Conservation (phyloP, 2,113 vertebrate genomes). For the Corythornis cristatus region DNA sequence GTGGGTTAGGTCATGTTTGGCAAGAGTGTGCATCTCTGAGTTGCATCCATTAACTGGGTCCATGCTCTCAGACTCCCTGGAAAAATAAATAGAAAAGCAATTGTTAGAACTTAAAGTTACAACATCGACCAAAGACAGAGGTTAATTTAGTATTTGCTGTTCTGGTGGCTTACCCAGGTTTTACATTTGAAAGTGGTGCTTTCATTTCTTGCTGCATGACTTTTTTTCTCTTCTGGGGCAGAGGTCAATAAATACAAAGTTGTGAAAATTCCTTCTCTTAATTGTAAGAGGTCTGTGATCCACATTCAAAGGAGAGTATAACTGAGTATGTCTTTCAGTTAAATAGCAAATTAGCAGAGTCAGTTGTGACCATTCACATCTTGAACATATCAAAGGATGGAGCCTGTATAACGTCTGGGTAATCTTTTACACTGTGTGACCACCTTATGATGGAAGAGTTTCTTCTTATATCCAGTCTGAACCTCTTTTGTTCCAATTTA, state of each 20-base stretch:
- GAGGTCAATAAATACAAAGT: neutral
- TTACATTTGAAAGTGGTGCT: neutral
- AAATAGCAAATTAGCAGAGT: neutral
- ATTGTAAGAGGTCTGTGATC: neutral
- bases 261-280: neutral
- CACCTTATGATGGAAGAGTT: neutral
- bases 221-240: neutral
- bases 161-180: neutral
- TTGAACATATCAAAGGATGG: neutral
- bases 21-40: neutral
- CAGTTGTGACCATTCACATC: neutral
- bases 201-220: neutral
- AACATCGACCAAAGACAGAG: neutral
- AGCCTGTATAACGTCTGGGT: neutral
- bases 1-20: neutral
- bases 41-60: neutral
- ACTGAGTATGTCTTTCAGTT: neutral
- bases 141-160: neutral
- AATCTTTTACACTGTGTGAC: neutral
- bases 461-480: neutral
- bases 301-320: neutral
- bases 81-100: slow-evolving; percentile 9
- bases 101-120: neutral
- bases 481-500: neutral
- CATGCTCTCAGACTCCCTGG: neutral